Conservation (phyloP, 2,113 vertebrate species). For the Plestiodon gilberti region DNA sequence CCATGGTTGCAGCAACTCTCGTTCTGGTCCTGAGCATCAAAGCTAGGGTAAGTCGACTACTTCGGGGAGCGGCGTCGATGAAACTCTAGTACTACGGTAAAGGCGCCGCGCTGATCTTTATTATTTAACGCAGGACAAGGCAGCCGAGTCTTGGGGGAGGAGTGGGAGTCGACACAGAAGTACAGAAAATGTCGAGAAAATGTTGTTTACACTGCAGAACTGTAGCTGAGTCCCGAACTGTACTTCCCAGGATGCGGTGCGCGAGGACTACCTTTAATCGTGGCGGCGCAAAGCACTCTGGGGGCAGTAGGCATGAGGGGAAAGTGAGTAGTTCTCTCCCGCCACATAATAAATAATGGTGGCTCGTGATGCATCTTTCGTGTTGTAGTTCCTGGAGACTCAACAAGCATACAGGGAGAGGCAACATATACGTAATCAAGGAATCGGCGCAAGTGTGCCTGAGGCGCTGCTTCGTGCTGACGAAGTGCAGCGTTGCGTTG, state of each 20-base stretch:
- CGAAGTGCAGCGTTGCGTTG: neutral
- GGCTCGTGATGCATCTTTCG: neutral
- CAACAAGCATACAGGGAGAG: too few species aligned
- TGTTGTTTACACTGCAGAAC: accelerated
- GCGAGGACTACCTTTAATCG: too few species aligned
- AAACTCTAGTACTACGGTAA: neutral
- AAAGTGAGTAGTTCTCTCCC: too few species aligned
- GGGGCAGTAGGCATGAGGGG: neutral
- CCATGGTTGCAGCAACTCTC: neutral
- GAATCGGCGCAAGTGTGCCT: too few species aligned
- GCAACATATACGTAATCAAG: too few species aligned
- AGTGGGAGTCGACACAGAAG: neutral
- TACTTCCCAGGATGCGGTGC: accelerated
- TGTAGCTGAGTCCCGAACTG: accelerated
- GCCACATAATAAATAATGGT: too few species aligned
- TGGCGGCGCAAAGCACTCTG: neutral
- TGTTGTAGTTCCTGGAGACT: neutral
- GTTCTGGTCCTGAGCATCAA: neutral
- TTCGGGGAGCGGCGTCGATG: neutral
- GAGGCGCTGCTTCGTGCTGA: neutral
- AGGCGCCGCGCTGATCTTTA: neutral
- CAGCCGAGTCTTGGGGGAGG: neutral
- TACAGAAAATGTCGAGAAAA: neutral
- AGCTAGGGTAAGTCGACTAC: accelerated
- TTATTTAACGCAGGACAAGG: neutral